Evolutionary conservation across 2,113 vertebrate species (phyloP).

Genomic region (Entelurus aequoreus): DNA sequence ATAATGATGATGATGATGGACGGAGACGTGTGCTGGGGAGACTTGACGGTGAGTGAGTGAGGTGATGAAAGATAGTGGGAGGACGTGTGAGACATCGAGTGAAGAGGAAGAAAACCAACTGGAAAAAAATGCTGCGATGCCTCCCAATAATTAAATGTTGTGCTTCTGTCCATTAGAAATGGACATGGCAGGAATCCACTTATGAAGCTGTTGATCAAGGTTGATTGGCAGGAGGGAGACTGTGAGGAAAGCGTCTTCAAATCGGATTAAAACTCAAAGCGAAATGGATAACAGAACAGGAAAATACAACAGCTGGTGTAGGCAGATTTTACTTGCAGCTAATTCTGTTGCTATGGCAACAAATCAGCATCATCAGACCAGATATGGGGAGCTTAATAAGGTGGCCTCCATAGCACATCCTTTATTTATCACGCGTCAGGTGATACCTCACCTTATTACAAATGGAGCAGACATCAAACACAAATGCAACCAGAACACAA

Average conservation of each 20-base stretch:
- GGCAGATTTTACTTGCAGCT: slow-evolving; percentile 2
- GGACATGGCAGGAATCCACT: slow-evolving; percentile 19
- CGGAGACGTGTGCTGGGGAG: slow-evolving; percentile 22
- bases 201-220: slow-evolving; percentile 6
- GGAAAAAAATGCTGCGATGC: slow-evolving; percentile 20
- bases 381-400: slow-evolving; percentile 18
- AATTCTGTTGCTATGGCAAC: slow-evolving; percentile 33
- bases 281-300: slow-evolving; percentile 12
- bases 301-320: not conserved
- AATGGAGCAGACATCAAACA: slow-evolving; percentile 8
- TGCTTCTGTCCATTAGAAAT: slow-evolving; percentile 2
- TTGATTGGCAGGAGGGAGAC: slow-evolving; percentile 21
- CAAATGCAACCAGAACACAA: too few relatives aligned
- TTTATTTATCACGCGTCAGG: slow-evolving; percentile 18
- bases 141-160: slow-evolving; percentile 33
- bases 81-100: slow-evolving; percentile 50
- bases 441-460: not conserved
- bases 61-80: slow-evolving; percentile 40
- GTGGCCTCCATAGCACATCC: slow-evolving; percentile 27
- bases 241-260: slow-evolving; percentile 13
- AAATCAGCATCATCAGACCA: slow-evolving; percentile 38
- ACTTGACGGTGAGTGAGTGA: slow-evolving; percentile 1
- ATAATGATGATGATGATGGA: not conserved
- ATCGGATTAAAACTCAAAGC: slow-evolving; percentile 21
- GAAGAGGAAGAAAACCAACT: slow-evolving; percentile 17